Evolutionary conservation across 2,797 vertebrate genomes (phyloP).

Genomic region (Aselliscus stoliczkanus): DNA sequence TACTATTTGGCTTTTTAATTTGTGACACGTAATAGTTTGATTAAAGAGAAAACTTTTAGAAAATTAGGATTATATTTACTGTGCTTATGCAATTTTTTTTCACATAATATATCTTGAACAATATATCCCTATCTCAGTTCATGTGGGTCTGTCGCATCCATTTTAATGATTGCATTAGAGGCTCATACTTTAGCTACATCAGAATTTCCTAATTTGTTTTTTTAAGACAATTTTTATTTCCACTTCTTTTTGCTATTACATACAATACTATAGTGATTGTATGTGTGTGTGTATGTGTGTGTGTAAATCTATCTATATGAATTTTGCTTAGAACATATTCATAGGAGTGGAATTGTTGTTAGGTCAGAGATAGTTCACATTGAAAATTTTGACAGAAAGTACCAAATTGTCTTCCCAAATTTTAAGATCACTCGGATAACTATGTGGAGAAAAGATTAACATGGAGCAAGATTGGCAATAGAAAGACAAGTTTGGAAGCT

Average conservation of each 20-base stretch:
- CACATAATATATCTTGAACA: not conserved
- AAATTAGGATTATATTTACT: not conserved
- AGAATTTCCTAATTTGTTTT: constrained; percentile 5
- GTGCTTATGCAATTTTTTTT: not conserved
- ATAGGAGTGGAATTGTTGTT: constrained; percentile 7
- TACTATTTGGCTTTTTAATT: not conserved
- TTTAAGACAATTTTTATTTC: not conserved
- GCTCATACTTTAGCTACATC: not conserved
- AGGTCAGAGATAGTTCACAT: not conserved
- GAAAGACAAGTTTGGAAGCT: not conserved
- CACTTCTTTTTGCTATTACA: not conserved
- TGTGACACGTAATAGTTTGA: not conserved
- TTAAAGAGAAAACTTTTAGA: not conserved
- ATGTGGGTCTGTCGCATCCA: not conserved
- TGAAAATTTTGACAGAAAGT: constrained; percentile 40
- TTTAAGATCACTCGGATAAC: constrained; percentile 14
- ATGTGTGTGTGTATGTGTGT: no score
- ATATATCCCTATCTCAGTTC: not conserved
- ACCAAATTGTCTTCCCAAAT: constrained; percentile 2
- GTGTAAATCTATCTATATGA: not conserved
- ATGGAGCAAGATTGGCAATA: not conserved
- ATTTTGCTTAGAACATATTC: not conserved
- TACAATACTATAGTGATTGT: not conserved
- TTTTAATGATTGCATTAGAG: not conserved
- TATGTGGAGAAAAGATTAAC: not conserved